Evolutionary conservation across 1,140 invertebrate species (phyloP).

Genomic region (Lithobius niger): DNA sequence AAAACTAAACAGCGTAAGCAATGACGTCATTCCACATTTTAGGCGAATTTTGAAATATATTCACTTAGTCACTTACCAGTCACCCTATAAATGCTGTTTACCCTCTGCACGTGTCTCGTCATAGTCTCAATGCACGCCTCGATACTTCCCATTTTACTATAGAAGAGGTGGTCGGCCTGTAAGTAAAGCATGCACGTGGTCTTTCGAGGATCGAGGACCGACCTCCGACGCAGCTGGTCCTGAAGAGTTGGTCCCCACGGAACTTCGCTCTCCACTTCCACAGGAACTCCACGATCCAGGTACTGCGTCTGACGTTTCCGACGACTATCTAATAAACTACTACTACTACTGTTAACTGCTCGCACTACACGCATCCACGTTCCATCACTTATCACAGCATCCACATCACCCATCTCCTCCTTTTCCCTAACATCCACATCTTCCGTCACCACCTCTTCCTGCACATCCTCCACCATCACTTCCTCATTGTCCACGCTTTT

Average conservation of each 20-base stretch:
- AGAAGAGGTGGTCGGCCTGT: slow-evolving; percentile 90
- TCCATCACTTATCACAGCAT: too few species aligned
- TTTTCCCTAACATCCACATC: neutral
- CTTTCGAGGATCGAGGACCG: slow-evolving; percentile 57
- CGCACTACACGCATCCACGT: too few species aligned
- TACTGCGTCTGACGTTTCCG: neutral
- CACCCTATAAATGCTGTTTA: slow-evolving; percentile 79
- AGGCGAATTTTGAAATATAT: too few species aligned
- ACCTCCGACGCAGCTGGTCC: slow-evolving; percentile 43
- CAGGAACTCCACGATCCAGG: neutral
- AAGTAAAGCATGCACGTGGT: slow-evolving; percentile 76
- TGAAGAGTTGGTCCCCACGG: neutral
- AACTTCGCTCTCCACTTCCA: neutral
- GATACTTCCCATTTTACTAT: slow-evolving; percentile 76
- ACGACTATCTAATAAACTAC: too few species aligned
- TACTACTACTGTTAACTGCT: too few species aligned
- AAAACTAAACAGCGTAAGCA: too few species aligned
- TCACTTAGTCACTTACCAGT: too few species aligned
- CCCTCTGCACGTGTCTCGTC: slow-evolving; percentile 82
- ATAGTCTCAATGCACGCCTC: slow-evolving; percentile 91
- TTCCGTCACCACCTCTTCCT: neutral
- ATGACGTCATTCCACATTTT: too few species aligned
- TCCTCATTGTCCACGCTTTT: neutral
- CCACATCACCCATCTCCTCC: neutral
- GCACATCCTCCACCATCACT: too few species aligned